Percentiles rank a stretch among this genome's conserved stretches.
These are phyloP conservation scores for Sander lucioperca DNA, from an alignment of 2,113 vertebrate genomes.

Conservation along the genomic window DNA sequence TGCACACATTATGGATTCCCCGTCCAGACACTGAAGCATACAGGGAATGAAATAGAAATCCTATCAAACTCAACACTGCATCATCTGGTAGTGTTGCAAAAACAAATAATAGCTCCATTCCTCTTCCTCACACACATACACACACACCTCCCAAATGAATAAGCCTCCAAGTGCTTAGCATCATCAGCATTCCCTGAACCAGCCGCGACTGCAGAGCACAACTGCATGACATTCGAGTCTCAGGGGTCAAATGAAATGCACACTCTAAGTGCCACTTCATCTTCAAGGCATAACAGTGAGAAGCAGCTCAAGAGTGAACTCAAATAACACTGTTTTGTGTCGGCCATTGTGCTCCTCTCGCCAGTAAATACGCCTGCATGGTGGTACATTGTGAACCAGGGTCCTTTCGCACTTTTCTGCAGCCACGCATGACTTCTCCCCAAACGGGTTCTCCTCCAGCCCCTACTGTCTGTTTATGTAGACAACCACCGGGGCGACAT, in stretches of 20 bases:
- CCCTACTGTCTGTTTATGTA: conserved; percentile 65
- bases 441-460: conserved; percentile 60
- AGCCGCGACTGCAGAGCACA: conserved; percentile 61
- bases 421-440: conserved; percentile 68
- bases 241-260: conserved; percentile 74
- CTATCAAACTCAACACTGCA: conserved; percentile 70
- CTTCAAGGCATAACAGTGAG: conserved; percentile 72
- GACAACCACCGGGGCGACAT: conserved; percentile 64
- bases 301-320: conserved; percentile 60
- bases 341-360: conserved; percentile 48
- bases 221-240: conserved; percentile 64
- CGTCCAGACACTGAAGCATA: conserved; percentile 79
- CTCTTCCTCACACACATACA: conserved; percentile 44
- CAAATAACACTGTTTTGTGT: conserved; percentile 26
- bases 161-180: conserved; percentile 66
- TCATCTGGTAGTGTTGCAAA: conserved; percentile 53
- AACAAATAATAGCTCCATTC: conserved; percentile 53
- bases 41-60: conserved; percentile 80
- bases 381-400: conserved; percentile 43
- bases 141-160: conserved; percentile 58
- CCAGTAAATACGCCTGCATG: conserved; percentile 40
- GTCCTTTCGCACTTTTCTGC: conserved; percentile 50
- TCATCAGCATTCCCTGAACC: conserved; percentile 66
- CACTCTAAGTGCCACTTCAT: conserved; percentile 76
- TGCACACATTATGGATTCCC: conserved; percentile 70